Evolutionary conservation across 2,113 vertebrate genomes (phyloP), one percentile per base, ranked within the genome.

Genomic region (Protobothrops flavoviridis): DNA sequence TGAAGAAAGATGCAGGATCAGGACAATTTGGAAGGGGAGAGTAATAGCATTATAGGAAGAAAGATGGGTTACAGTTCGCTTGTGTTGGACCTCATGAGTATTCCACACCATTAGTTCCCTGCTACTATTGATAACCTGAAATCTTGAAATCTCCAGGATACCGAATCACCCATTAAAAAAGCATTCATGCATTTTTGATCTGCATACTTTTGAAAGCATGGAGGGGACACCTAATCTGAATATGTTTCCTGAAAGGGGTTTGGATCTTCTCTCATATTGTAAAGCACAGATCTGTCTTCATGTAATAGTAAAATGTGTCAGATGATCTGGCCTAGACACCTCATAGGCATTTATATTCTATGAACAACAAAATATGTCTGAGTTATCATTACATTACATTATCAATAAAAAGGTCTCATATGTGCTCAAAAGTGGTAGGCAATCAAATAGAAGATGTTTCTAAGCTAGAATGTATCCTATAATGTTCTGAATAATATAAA

Each of bases 401-500:
- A 48, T 12, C 59, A 74, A n/a, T 81, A 55, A 56, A 89, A 92
- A 89, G 56, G 52, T 45, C 43, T 50, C 61, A 85, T 39, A 89
- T 26, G 24, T 64, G 26, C 61, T 55, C 59, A 92, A 92, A 53
- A 74, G 39, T 74, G 61, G n/a, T 23, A 92, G 48, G 43, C 57
- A 39, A 88, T n/a, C 15, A 10, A 56, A 26, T 9, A 17, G 50
- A 90, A 39, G 92, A 88, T 13, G 33, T 57, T 92, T 61, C 87
- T 88, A 56, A 81, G 24, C 9, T 13, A 48, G 87, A 17, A 86
- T 88, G 91, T 89, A 53, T 39, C 87, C 11, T 50, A 20, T 29
- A 59, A 85, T 43, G 57, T 85, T 93, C 43, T 93, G 85, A 59
- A 93, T 85, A 90, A 89, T 53, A 85, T 90, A 26, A 50, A 48